Percentiles rank a stretch among this genome's conserved stretches.
Evolutionary conservation across 2,888 invertebrate species (phyloP).

Genomic region (Orthosia cruda): DNA sequence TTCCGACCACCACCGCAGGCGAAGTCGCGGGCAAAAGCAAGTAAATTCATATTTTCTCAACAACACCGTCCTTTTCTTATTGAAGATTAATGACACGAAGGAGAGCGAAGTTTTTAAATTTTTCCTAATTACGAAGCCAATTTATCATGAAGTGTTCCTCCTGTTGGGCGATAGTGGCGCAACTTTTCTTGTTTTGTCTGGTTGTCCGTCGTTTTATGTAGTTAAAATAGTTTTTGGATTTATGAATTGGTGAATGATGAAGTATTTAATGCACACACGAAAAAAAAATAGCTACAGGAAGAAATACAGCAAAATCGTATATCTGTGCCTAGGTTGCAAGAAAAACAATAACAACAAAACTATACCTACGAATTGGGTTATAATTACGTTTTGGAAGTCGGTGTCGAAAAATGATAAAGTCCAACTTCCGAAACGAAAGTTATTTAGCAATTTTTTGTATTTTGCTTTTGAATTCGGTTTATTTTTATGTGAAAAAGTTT

Average conservation of each 20-base stretch:
- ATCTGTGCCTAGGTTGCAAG: too few relatives aligned
- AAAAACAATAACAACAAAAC: too few relatives aligned
- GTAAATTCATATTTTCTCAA: slow-evolving; percentile 55
- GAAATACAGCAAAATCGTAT: not conserved
- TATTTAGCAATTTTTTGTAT: too few relatives aligned
- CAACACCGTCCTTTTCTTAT: slow-evolving; percentile 52
- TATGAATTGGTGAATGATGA: too few relatives aligned
- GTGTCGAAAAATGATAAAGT: too few relatives aligned
- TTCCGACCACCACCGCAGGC: not conserved
- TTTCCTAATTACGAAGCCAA: slow-evolving; percentile 61
- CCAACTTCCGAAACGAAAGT: too few relatives aligned
- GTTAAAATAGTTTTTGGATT: not conserved
- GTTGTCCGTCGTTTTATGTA: slow-evolving; percentile 4
- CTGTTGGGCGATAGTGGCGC: slow-evolving; percentile 56
- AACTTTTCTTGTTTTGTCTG: slow-evolving; percentile 41
- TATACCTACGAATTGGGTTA: too few relatives aligned
- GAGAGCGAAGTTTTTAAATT: slow-evolving; percentile 41
- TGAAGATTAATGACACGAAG: slow-evolving; percentile 60
- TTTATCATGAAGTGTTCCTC: slow-evolving; percentile 45
- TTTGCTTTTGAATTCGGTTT: too few relatives aligned
- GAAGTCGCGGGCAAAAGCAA: not conserved
- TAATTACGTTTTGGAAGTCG: too few relatives aligned
- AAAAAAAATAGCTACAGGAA: too few relatives aligned
- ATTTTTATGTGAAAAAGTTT: too few relatives aligned
- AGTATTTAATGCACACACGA: too few relatives aligned